Evolutionary conservation across 2,113 vertebrate genomes (phyloP), one percentile per base, ranked within the genome.

Genomic region (Erythrolamprus reginae): DNA sequence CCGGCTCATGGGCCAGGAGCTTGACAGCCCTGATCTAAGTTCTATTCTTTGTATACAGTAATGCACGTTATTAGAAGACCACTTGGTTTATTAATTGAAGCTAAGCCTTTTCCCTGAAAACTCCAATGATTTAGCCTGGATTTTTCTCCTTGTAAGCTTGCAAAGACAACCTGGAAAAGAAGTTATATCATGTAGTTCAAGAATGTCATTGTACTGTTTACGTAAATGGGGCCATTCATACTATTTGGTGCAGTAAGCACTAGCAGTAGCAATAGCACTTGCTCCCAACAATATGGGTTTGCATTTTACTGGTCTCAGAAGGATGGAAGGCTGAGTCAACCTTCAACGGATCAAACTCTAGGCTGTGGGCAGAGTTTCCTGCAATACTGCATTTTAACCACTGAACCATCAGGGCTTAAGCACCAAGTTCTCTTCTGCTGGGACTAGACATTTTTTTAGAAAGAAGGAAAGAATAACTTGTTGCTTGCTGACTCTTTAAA

Each of bases 401-500:
- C 13, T 65, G 61, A 28, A 61, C 58, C 58, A 28, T 4, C 26
- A 28, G 26, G 26, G 10, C 58, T 61, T 91, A 93, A 94, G 93
- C 90, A 89, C 61, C 1, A 90, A 91, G 86, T 82, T 50, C 0
- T 28, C 85, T 87, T 86, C 51, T 19, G 56, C 48, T 90, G 82
- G 51, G n/a, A 28, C 1, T 0, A 2, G 51, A 93, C 56, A 94
- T 91, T 87, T 61, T 97, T 97, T 96, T 97, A 96, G 94, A 93
- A 94, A 47, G 61, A 23, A 91, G 94, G 94, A 97, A 97, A 92
- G 94, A 96, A 93, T 93, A 96, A 93, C 93, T 97, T 95, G 90
- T 96, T 91, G 95, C 91, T 95, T 95, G 95, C 95, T 93, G 91
- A 97, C 93, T n/a, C n/a, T n/a, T n/a, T n/a, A 95, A 97, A 97